A percentile compares a stretch with the other conserved stretches of the same genome.
Evolutionary conservation across 2,888 invertebrate species (phyloP).

Genomic region (Ophion ellenae): DNA sequence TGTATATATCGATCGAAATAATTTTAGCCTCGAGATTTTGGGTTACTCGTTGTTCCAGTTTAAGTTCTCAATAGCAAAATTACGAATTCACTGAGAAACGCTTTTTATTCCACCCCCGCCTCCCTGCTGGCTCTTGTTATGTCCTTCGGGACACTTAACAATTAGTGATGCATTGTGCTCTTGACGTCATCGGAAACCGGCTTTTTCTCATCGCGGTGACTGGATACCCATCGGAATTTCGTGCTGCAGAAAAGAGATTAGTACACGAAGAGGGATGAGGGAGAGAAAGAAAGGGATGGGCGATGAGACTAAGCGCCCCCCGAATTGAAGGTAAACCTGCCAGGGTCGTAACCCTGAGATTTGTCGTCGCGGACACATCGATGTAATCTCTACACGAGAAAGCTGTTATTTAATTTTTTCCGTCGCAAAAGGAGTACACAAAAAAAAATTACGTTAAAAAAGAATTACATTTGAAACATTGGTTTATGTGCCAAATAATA

Average conservation of each 20-base stretch:
- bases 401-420: background rate
- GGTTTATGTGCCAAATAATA: too few species aligned
- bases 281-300: conserved; percentile 27
- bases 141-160: conserved; percentile 66
- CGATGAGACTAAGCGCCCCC: conserved; percentile 23
- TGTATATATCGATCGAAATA: conserved; percentile 12
- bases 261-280: conserved; percentile 2
- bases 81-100: conserved; percentile 41
- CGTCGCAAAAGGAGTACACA: background rate
- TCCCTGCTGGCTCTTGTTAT: background rate
- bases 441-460: background rate
- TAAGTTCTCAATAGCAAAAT: conserved; percentile 53
- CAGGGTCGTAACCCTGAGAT: conserved; percentile 65
- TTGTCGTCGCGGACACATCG: conserved; percentile 21
- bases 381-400: background rate
- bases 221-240: conserved; percentile 27
- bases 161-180: conserved; percentile 74
- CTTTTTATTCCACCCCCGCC: conserved; percentile 13
- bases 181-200: conserved; percentile 62
- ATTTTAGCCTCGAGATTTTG: conserved; percentile 23
- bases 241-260: conserved; percentile 10
- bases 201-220: conserved; percentile 43
- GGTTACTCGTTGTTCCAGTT: conserved; percentile 45
- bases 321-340: conserved; percentile 57
- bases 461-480: too few species aligned